Base-by-base conservation (phyloP, 2,888 invertebrate species). In the Chironomus tentans region DNA sequence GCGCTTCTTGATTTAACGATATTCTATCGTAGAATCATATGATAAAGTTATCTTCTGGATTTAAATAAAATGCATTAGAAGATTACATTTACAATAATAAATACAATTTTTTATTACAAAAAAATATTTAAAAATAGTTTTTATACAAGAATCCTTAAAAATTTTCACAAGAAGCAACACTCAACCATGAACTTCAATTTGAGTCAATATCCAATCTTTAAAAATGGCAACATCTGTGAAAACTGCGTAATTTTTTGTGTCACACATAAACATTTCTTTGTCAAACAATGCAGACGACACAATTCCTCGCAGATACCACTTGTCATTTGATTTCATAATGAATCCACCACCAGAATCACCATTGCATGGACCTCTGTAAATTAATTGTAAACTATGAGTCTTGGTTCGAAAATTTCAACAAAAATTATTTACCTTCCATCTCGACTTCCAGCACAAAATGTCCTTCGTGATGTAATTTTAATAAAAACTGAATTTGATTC, bases 401-500 rank as follows among this genome's bases (percentile, higher is more conserved):
- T 28, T 28, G 24, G 4, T 24, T 4, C 3, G 2, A 2, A 65
- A 65, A 24, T 13, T 65, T 24, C 4, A 7, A 13, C 5, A 65
- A 22, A 24, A 65, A 13, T 10, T 12, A 65, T 22, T 65, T 65
- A 65, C 65, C 13, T 46, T 22, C 38, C 74, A 62, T 62, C 22
- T 18, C 62, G 24, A 13, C 18, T 46, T 12, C 76, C 76, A 28
- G 56, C 76, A 46, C 87, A 86, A 77, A 86, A 84, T 0, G 86
- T 86, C 56, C 82, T 82, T 70, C 84, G 82, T 1, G 86, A 85
- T 0, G 85, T 85, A 22, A 82, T 77, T 4, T 78, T 74, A 6
- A 79, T 80, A 75, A 85, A 86, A 71, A 82, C 81, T 10, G 80
- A 71, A 77, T 85, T 84, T 12, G 85, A 85, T 77, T 84, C 81